A percentile compares a stretch with the other conserved stretches of the same genome.
Conservation (phyloP, 2,797 vertebrate species). For the Enteromius thamalakanensis region DNA sequence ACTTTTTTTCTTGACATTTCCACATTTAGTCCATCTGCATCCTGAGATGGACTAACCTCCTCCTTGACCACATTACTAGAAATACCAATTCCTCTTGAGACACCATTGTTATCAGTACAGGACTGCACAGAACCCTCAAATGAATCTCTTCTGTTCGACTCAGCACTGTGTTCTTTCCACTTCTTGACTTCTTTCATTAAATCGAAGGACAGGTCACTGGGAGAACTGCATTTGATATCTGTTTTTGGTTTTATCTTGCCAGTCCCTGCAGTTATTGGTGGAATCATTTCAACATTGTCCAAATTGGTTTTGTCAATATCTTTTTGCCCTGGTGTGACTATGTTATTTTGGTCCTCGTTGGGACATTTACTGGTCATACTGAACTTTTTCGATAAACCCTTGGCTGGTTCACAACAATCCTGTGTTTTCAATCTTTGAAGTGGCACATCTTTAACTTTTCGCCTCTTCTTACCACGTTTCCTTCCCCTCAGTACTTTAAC, state of each 20-base stretch:
- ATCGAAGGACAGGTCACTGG: neutral
- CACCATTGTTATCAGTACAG: neutral
- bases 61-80: slow-evolving; percentile 14
- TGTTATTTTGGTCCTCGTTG: neutral
- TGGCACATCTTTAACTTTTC: slow-evolving; percentile 1
- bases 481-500: neutral
- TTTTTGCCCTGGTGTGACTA: neutral
- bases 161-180: neutral
- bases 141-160: neutral
- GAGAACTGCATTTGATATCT: neutral
- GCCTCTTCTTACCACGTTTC: slow-evolving; percentile 34
- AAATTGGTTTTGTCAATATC: neutral
- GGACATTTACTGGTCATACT: neutral
- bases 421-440: neutral
- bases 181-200: slow-evolving; percentile 12
- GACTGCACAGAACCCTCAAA: neutral
- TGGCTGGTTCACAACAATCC: slow-evolving; percentile 1
- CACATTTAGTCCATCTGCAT: neutral
- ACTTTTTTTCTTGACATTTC: neutral
- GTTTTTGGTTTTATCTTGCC: neutral
- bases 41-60: neutral
- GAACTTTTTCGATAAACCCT: neutral
- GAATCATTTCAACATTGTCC: slow-evolving; percentile 11
- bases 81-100: neutral
- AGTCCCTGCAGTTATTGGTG: neutral